These are phyloP conservation scores for Rhimphoctona megacephalus DNA, from an alignment of 2,888 invertebrate species.

Conservation along the genomic window DNA sequence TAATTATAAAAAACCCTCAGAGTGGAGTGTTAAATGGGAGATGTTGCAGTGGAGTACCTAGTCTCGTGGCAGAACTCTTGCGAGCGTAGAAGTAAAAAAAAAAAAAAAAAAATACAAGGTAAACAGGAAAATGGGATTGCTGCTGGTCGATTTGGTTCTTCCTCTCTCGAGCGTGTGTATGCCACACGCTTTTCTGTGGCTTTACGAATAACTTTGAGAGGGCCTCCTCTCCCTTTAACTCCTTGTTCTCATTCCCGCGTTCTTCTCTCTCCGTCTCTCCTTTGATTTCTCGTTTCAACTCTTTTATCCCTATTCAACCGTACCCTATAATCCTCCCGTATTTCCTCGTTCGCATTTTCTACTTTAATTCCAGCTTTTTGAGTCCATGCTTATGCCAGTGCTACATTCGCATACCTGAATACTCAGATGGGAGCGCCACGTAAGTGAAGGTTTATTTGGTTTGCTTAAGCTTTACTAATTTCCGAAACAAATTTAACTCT, in stretches of 20 bases:
- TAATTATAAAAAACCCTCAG: not conserved
- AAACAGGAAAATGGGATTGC: constrained; percentile 66
- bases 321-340: constrained; percentile 5
- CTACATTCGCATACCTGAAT: constrained; percentile 11
- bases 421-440: not conserved
- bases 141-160: constrained; percentile 59
- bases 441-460: not conserved
- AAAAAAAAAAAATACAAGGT: constrained; percentile 30
- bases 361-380: constrained; percentile 28
- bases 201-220: constrained; percentile 51
- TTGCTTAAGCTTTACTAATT: not conserved
- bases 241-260: constrained; percentile 48
- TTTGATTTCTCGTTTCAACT: constrained; percentile 10
- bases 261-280: not conserved
- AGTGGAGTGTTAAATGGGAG: constrained; percentile 6
- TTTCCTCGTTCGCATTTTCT: constrained; percentile 45
- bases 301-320: constrained; percentile 24
- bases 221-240: constrained; percentile 18
- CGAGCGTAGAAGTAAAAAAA: constrained; percentile 6
- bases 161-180: constrained; percentile 25
- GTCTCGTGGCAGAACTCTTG: constrained; percentile 4
- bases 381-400: not conserved
- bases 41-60: not conserved
- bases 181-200: constrained; percentile 3
- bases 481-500: not conserved